Evolutionary conservation across 2,797 vertebrate species (phyloP), one percentile per base, ranked within the genome.

Genomic region (Pangasius sanitwongsei): DNA sequence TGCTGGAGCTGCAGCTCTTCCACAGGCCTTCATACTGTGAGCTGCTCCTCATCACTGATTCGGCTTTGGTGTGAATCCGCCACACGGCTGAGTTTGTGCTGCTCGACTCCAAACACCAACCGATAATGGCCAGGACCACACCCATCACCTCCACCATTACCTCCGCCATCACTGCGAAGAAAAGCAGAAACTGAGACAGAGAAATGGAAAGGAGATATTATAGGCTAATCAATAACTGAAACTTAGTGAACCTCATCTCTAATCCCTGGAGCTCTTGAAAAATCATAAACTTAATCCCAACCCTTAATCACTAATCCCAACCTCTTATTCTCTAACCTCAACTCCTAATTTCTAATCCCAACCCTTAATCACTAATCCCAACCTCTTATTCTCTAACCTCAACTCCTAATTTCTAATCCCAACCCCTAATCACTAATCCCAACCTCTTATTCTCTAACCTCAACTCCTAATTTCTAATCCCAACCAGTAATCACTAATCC

Each of bases 21-120:
- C 96, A 96, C 87, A 97, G 92, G 13, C 96, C 96, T 57, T 96
- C 95, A 0, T 92, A 95, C 88, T 90, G 91, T 91, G 93, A 93
- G 80, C 93, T 94, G 65, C 92, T 94, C 88, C 87, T 94, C 88
- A 85, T 92, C 34, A 96, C 90, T 0, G 95, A 90, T 11, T 95
- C 94, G 0, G 12, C 53, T 50, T 95, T 94, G 78, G 93, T 95
- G 70, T 90, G 67, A 12, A 92, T 87, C 87, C 90, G 94, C 96
- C 96, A 97, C 86, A 90, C 59, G n/a, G 94, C 92, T 1, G 95
- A 96, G 78, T 95, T 94, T 2, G 94, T 95, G 37, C 91, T 94
- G 93, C 94, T 96, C 89, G 95, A 96, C 93, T 94, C 94, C 28
- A 96, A 90, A 84, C 95, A 95, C 95, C 95, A 96, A 83, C 95